Percentiles rank a stretch among this genome's conserved stretches.
Conservation (phyloP, 2,797 vertebrate species). For the Babyrousa celebensis region DNA sequence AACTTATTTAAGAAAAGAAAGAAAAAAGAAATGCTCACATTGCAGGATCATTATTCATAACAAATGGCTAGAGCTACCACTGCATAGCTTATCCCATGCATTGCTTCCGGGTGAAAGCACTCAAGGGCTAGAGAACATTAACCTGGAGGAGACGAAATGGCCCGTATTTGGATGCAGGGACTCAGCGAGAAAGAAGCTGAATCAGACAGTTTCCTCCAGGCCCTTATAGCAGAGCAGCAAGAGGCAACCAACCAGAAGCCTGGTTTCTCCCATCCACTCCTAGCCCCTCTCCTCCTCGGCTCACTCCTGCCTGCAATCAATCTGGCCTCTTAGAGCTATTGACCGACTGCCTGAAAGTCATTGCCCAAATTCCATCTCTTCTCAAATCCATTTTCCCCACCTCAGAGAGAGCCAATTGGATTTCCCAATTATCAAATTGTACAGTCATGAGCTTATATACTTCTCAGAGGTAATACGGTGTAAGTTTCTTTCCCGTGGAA, state of each 20-base stretch:
- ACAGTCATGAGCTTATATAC: constrained; percentile 55
- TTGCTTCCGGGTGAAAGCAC: not conserved
- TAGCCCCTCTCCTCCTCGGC: not conserved
- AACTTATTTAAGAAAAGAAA: constrained; percentile 42
- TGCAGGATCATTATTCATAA: constrained; percentile 16
- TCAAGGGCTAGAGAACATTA: not conserved
- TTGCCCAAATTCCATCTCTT: constrained; percentile 60
- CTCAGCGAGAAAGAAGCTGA: not conserved
- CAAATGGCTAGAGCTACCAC: not conserved
- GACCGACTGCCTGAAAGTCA: constrained; percentile 66
- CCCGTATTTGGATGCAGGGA: not conserved
- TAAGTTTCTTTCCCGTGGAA: constrained; percentile 64
- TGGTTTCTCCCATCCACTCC: not conserved
- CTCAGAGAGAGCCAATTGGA: constrained; percentile 71
- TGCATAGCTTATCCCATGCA: not conserved
- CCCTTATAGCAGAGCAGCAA: not conserved
- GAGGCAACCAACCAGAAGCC: not conserved
- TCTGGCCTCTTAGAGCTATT: constrained; percentile 71
- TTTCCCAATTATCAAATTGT: constrained; percentile 77
- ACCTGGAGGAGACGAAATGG: not conserved
- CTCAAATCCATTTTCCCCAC: constrained; percentile 70
- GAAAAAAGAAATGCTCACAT: not conserved
- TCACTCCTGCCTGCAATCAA: constrained; percentile 34
- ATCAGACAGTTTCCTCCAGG: not conserved
- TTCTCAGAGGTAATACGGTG: constrained; percentile 25